These are phyloP conservation scores for Hylyphantes graminicola DNA, from an alignment of 1,140 invertebrate species.

Conservation along the genomic window DNA sequence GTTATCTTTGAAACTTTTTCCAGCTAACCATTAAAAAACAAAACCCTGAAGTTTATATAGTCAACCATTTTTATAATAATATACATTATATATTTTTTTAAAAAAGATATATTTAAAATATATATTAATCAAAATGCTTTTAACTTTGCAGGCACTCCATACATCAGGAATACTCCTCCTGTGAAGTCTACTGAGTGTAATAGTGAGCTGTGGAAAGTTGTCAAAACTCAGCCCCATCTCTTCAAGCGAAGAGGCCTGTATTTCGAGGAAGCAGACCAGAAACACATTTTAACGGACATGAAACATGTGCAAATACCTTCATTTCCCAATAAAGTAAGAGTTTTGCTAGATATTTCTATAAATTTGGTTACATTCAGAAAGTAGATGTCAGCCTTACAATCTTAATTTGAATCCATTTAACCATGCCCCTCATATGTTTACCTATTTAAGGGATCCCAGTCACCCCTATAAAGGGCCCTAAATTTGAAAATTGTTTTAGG, in stretches of 20 bases:
- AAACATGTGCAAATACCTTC: neutral
- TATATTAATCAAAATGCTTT: neutral
- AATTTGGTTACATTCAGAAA: too few relatives aligned
- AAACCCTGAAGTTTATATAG: too few relatives aligned
- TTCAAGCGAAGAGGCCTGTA: slow-evolving; percentile 34
- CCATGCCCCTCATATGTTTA: too few relatives aligned
- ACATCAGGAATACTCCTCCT: slow-evolving; percentile 22
- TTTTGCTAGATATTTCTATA: too few relatives aligned
- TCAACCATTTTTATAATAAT: too few relatives aligned
- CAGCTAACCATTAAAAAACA: too few relatives aligned
- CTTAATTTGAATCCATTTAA: too few relatives aligned
- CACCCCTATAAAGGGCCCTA: too few relatives aligned
- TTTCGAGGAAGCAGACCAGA: slow-evolving; percentile 3
- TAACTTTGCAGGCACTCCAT: neutral
- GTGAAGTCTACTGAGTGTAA: neutral
- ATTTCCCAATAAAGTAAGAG: slow-evolving; percentile 35
- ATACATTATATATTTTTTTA: neutral
- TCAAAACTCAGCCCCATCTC: neutral
- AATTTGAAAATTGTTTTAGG: too few relatives aligned
- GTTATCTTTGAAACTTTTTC: too few relatives aligned
- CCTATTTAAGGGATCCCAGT: too few relatives aligned
- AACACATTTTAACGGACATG: slow-evolving; percentile 8
- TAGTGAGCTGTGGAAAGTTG: slow-evolving; percentile 21
- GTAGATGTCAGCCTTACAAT: too few relatives aligned
- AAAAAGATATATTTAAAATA: neutral